Evolutionary conservation across 2,113 vertebrate genomes (phyloP), one percentile per base, ranked within the genome.

Genomic region (Casuarius casuarius): DNA sequence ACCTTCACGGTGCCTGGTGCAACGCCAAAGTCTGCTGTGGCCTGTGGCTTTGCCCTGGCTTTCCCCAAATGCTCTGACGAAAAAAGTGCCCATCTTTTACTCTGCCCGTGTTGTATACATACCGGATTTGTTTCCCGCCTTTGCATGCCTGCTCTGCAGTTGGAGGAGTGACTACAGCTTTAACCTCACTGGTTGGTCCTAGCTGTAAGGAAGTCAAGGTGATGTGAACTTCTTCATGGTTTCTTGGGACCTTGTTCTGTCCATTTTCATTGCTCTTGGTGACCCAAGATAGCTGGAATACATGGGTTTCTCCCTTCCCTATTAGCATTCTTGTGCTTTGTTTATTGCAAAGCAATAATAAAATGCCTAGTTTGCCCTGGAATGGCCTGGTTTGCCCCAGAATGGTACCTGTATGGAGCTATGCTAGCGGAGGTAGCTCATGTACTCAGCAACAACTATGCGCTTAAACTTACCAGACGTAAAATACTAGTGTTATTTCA

Each of bases 1-100:
- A 14, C 1, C 33, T 11, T 17, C 10, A 14, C 0, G 1, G 12
- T 49, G 25, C n/a, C 29, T 23, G 28, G 28, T 33, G 35, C 76
- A 52, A 56, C 14, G 23, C 7, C 31, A 40, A 38, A 25, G 10
- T 54, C 17, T 82, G 40, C 46, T 58, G 1, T 0, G 1, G 21
- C 49, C 77, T 52, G 54, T 46, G 44, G 15, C 51, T 89, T 71
- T 73, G 35, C 56, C 31, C 65, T 44, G 86, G 13, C 56, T 78
- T 78, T 20, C 72, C 31, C 10, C 23, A 26, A 25, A n/a, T 2
- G 10, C 9, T 38, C 26, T 7, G 52, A 49, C 42, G 22, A 70
- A 66, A 29, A 23, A 78, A n/a, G 4, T 14, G 10, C 18, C 54
- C 18, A 12, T 63, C 29, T 56, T 86, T 78, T 3, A 38, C 44